A percentile compares a stretch with the other conserved stretches of the same genome.
Conservation (phyloP, 2,113 vertebrate genomes). For the Hemichromis elongatus region DNA sequence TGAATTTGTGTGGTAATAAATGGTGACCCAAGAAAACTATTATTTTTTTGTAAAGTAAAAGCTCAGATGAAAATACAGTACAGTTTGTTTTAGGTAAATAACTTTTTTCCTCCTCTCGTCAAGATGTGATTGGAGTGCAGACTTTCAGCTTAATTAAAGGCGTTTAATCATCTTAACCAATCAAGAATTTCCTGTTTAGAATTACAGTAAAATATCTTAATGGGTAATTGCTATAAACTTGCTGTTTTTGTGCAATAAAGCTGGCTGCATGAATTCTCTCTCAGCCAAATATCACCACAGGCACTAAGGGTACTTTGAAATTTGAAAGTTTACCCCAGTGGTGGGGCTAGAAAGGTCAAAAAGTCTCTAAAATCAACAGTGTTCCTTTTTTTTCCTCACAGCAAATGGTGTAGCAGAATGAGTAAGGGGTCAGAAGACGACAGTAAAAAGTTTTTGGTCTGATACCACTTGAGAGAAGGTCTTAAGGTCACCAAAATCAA, state of each 20-base stretch:
- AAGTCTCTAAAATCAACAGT: conserved; percentile 15
- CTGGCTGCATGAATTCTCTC: background rate
- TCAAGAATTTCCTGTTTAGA: background rate
- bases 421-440: conserved; percentile 5
- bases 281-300: background rate
- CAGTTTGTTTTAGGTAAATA: background rate
- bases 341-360: conserved; percentile 17
- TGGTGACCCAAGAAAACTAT: background rate
- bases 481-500: background rate
- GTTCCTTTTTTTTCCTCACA: background rate
- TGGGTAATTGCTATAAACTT: background rate
- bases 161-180: background rate
- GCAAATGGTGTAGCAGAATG: background rate
- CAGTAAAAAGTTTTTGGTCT: conserved; percentile 9
- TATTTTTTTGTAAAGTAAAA: background rate
- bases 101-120: background rate
- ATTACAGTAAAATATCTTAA: background rate
- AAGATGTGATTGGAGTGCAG: background rate
- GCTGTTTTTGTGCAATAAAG: background rate
- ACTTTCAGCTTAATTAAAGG: background rate
- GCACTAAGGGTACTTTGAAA: background rate
- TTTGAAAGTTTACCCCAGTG: background rate
- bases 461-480: conserved; percentile 12
- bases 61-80: background rate
- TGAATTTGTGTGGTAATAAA: background rate